Conservation (phyloP, 2,113 vertebrate species). For the Microcebus murinus region DNA sequence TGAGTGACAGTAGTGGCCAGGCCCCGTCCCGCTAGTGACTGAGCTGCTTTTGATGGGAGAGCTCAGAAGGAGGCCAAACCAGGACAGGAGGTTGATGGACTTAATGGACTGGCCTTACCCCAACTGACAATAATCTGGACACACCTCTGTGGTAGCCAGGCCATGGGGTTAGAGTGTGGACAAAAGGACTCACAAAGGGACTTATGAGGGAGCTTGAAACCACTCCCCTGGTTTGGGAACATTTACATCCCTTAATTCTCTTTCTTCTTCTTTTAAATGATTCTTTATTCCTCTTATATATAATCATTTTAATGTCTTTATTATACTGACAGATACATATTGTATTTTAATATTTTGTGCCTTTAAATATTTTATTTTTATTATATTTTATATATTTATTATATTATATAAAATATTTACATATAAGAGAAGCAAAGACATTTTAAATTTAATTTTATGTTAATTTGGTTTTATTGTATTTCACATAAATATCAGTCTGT, state of each 20-base stretch:
- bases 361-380: background rate
- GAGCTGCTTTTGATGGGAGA: too few relatives aligned
- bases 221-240: background rate
- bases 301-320: constrained; percentile 23
- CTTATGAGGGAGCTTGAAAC: background rate
- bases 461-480: background rate
- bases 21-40: too few relatives aligned
- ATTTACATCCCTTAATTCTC: background rate
- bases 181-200: background rate
- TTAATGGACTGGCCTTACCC: background rate
- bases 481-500: background rate
- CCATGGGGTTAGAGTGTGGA: background rate
- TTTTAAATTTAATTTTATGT: constrained; percentile 5
- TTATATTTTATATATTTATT: background rate
- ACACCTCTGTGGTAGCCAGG: rapidly evolving
- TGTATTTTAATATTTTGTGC: too few relatives aligned
- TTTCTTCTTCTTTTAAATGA: background rate
- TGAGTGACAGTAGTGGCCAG: background rate
- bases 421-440: background rate
- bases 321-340: background rate
- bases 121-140: too few relatives aligned
- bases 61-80: too few relatives aligned
- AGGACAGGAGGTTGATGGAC: rapidly evolving
- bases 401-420: background rate
- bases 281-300: background rate